These are phyloP conservation scores for Spea hammondii DNA, from an alignment of 2,797 vertebrate genomes.

Conservation along the genomic window DNA sequence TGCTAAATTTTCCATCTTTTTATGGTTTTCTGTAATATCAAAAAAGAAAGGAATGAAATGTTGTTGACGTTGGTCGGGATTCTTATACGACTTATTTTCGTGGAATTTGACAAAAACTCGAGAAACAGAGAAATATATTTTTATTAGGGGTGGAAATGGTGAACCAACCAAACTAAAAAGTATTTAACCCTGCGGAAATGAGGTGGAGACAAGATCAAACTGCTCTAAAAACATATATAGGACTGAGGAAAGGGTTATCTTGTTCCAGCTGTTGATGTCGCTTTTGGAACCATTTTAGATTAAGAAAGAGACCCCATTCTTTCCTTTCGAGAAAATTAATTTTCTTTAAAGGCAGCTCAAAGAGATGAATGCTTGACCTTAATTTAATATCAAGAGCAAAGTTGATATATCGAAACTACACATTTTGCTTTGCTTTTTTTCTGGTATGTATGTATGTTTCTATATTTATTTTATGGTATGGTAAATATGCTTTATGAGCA, in stretches of 20 bases:
- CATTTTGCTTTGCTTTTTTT: background rate
- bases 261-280: background rate
- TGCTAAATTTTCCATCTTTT: conserved; percentile 13
- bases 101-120: too few relatives aligned
- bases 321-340: conserved; percentile 27
- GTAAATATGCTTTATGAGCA: too few relatives aligned
- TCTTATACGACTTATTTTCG: background rate
- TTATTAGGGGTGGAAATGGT: conserved; percentile 13
- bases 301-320: conserved; percentile 26
- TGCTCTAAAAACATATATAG: conserved; percentile 19
- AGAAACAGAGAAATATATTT: background rate
- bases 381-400: conserved; percentile 10
- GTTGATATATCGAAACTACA: background rate
- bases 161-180: background rate
- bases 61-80: background rate
- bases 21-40: background rate
- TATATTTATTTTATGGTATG: too few relatives aligned
- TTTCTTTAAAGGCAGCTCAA: conserved; percentile 13
- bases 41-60: background rate
- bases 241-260: conserved; percentile 26
- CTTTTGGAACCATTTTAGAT: conserved; percentile 24
- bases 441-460: too few relatives aligned
- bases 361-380: background rate
- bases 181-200: conserved; percentile 10
- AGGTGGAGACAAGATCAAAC: conserved; percentile 8